Evolutionary conservation across 2,797 vertebrate species (phyloP).

Genomic region (Enteromius treurensis): DNA sequence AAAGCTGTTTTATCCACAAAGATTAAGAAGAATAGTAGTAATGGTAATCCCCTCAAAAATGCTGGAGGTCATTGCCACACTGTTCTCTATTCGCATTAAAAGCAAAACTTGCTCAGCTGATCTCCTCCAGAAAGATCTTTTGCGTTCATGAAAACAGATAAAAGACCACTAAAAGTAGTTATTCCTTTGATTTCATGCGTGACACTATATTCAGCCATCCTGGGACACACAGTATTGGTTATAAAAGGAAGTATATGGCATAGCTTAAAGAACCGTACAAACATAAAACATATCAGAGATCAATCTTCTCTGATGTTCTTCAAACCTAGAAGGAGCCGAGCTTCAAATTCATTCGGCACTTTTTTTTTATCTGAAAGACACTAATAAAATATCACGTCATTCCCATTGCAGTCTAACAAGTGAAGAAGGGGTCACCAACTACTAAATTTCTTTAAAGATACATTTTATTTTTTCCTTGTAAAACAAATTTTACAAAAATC

Average conservation of each 20-base stretch:
- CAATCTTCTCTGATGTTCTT: not conserved
- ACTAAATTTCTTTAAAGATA: conserved; percentile 81
- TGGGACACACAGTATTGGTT: not conserved
- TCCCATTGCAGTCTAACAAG: not conserved
- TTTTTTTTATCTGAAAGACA: not conserved
- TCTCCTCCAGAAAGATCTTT: not conserved
- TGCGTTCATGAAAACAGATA: not conserved
- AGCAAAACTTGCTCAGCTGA: not conserved
- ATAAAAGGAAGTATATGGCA: not conserved
- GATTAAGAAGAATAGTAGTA: not conserved
- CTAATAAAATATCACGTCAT: not conserved
- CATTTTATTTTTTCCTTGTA: conserved; percentile 87
- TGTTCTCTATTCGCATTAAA: not conserved
- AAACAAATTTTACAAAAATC: conserved; percentile 86
- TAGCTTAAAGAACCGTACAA: not conserved
- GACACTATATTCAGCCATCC: not conserved
- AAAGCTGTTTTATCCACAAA: not conserved
- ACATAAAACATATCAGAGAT: not conserved
- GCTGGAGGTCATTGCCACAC: not conserved
- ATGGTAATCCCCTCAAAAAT: not conserved
- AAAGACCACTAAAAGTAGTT: not conserved
- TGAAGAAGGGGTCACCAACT: conserved; percentile 2
- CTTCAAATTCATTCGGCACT: not conserved
- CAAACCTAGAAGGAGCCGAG: not conserved
- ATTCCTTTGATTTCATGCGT: not conserved